A percentile compares a stretch with the other conserved stretches of the same genome.
phyloP scores from a whole-genome alignment of 2,113 vertebrate species.

The Pachycephala philippinensis region DNA sequence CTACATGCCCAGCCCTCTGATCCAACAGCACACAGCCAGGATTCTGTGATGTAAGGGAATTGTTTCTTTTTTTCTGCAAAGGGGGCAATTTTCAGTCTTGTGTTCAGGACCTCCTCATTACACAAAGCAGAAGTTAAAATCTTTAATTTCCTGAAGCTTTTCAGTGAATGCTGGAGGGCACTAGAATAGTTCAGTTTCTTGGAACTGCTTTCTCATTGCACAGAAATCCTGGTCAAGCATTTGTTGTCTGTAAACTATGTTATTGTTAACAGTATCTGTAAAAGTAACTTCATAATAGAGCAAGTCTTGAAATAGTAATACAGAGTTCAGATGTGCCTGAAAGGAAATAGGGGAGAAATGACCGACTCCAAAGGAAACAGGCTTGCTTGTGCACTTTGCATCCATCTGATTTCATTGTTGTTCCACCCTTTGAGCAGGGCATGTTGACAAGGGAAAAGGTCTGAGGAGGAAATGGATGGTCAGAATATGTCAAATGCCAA shows the following conservation, averaged over 20 bases:
- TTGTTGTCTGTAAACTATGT: background rate
- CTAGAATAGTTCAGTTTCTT: background rate
- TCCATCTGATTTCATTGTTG: background rate
- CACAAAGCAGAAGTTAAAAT: background rate
- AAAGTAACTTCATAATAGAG: background rate
- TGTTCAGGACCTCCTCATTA: background rate
- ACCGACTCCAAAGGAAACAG: background rate
- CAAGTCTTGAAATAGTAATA: background rate
- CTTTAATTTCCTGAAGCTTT: conserved; percentile 17
- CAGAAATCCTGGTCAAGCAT: background rate
- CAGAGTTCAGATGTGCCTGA: background rate
- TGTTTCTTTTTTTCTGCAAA: background rate
- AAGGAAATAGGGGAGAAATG: background rate
- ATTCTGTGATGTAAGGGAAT: background rate
- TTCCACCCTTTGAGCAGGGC: background rate
- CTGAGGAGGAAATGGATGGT: background rate
- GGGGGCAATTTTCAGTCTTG: background rate
- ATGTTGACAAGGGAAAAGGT: background rate
- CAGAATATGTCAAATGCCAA: background rate
- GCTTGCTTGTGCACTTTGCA: background rate
- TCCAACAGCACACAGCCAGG: background rate
- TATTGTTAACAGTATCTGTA: background rate
- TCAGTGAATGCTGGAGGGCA: background rate
- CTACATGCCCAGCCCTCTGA: background rate
- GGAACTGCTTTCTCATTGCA: background rate